Evolutionary conservation across 2,113 vertebrate genomes (phyloP).

Genomic region (Hipposideros armiger): DNA sequence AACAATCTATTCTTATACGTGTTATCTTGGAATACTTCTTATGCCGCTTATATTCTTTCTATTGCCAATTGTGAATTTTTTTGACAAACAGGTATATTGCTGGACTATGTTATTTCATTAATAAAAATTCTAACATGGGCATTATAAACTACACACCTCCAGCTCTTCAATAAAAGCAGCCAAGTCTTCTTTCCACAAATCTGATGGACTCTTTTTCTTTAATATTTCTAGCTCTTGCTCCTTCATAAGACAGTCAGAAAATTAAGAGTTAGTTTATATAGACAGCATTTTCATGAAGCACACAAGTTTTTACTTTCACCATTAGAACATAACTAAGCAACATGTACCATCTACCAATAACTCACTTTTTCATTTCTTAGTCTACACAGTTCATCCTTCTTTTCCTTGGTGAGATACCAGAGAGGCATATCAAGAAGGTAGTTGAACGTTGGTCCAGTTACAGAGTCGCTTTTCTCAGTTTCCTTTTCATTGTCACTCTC

Average conservation of each 20-base stretch:
- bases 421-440: constrained; percentile 98
- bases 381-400: constrained; percentile 97
- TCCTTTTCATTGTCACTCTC: constrained; percentile 85
- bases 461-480: constrained; percentile 82
- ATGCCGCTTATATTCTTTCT: background rate
- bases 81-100: constrained; percentile 4
- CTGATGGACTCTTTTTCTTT: constrained; percentile 90
- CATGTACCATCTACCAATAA: background rate
- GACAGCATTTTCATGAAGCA: background rate
- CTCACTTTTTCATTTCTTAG: constrained; percentile 94
- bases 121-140: background rate
- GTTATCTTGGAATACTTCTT: constrained; percentile 41
- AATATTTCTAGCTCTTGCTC: constrained; percentile 91
- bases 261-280: background rate
- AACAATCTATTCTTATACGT: background rate
- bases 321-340: background rate
- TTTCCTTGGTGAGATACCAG: constrained; percentile 98
- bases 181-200: constrained; percentile 96
- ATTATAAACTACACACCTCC: constrained; percentile 86
- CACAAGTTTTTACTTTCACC: background rate
- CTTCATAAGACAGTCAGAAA: constrained; percentile 79
- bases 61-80: constrained; percentile 7
- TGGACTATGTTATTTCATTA: background rate
- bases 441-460: constrained; percentile 94
- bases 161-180: constrained; percentile 94